Conservation (phyloP, 2,888 invertebrate species). For the Dasypolia templi region DNA sequence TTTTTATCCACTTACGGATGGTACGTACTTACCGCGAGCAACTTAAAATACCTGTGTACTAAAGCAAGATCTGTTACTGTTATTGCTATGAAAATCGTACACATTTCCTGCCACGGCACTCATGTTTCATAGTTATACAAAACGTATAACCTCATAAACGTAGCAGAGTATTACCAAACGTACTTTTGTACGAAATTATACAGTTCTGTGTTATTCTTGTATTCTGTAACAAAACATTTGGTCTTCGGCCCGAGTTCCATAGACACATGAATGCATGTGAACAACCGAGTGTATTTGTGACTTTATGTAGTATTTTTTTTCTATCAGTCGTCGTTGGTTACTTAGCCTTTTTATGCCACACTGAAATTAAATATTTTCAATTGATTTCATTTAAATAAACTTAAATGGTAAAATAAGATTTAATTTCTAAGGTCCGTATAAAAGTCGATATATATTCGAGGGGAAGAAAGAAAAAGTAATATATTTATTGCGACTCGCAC, state of each 20-base stretch:
- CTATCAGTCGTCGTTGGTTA: neutral
- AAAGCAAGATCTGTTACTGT: neutral
- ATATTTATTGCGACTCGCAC: too few species aligned
- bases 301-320: neutral
- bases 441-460: too few species aligned
- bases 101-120: neutral
- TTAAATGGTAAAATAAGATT: too few species aligned
- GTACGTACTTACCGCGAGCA: too few species aligned
- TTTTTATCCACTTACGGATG: too few species aligned
- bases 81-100: slow-evolving; percentile 18
- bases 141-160: neutral
- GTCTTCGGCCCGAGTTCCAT: neutral
- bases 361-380: neutral
- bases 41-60: too few species aligned
- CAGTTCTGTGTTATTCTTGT: neutral
- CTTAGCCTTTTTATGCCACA: neutral
- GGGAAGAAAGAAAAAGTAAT: too few species aligned
- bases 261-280: neutral
- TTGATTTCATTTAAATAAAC: neutral
- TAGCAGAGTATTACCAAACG: slow-evolving; percentile 8
- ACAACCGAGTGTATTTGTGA: neutral
- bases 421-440: too few species aligned
- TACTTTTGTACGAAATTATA: slow-evolving; percentile 31
- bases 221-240: neutral
- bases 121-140: neutral